These are phyloP conservation scores for Zygaena filipendulae DNA, from an alignment of 2,888 invertebrate species.

Conservation along the genomic window DNA sequence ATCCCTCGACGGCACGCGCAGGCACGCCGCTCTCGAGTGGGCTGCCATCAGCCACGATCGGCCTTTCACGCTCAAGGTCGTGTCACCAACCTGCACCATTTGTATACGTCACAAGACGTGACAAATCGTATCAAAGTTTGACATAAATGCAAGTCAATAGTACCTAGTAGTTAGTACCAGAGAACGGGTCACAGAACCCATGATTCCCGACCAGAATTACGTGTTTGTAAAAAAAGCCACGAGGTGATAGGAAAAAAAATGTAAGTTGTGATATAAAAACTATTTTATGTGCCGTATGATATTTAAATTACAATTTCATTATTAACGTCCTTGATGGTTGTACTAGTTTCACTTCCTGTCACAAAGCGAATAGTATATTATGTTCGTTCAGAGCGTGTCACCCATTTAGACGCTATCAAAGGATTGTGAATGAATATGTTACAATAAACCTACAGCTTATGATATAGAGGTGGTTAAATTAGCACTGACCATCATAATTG, in stretches of 20 bases:
- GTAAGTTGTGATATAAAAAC: too few relatives aligned
- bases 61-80: conserved; percentile 44
- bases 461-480: too few relatives aligned
- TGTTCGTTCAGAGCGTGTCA: conserved; percentile 60
- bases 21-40: conserved; percentile 50
- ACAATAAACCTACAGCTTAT: conserved; percentile 43
- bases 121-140: too few relatives aligned
- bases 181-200: too few relatives aligned
- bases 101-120: conserved; percentile 11
- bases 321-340: conserved; percentile 57
- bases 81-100: conserved; percentile 24
- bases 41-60: conserved; percentile 50
- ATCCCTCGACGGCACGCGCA: conserved; percentile 44
- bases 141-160: too few relatives aligned
- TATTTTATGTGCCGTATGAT: too few relatives aligned
- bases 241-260: too few relatives aligned
- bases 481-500: too few relatives aligned
- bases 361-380: conserved; percentile 50
- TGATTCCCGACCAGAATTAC: too few relatives aligned
- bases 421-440: conserved; percentile 63
- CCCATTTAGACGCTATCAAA: conserved; percentile 62
- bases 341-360: conserved; percentile 60
- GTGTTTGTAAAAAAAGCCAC: too few relatives aligned
- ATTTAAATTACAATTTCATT: conserved; percentile 34
- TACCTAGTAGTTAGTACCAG: too few relatives aligned